Percentiles rank a stretch among this genome's conserved stretches.
Evolutionary conservation across 2,797 vertebrate species (phyloP).

Genomic region (Urocyon cinereoargenteus): DNA sequence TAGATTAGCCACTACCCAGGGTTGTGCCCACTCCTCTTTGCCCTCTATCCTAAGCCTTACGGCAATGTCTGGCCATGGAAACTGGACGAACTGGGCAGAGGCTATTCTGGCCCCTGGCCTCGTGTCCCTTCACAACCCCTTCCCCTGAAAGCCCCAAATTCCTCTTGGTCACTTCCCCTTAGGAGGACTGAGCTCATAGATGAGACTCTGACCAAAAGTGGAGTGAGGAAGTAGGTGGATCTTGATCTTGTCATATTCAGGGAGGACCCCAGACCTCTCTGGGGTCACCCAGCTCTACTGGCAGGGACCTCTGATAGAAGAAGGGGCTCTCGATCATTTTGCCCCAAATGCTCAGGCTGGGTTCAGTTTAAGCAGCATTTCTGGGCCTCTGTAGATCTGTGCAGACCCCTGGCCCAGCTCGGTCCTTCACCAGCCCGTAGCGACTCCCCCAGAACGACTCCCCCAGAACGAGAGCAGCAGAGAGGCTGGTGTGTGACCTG

Average conservation of each 20-base stretch:
- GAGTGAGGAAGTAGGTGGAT: neutral
- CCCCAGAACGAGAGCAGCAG: neutral
- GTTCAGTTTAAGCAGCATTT: neutral
- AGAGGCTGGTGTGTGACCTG: neutral
- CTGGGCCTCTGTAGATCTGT: neutral
- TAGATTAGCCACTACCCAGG: neutral
- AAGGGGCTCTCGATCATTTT: neutral
- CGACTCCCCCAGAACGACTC: neutral
- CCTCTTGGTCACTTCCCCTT: slow-evolving; percentile 48
- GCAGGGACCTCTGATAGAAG: neutral
- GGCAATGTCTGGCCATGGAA: neutral
- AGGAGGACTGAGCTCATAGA: slow-evolving; percentile 21
- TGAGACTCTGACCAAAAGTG: neutral
- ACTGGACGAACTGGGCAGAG: neutral
- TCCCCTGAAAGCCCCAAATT: slow-evolving; percentile 33
- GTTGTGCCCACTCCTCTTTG: neutral
- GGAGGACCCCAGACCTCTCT: neutral
- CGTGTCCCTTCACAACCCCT: neutral
- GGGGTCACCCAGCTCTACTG: neutral
- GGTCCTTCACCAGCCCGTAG: neutral
- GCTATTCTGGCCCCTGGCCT: neutral
- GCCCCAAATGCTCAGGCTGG: neutral
- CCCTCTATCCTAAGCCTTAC: neutral
- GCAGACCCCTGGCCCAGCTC: neutral
- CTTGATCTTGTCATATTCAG: neutral